Evolutionary conservation across 2,113 vertebrate genomes (phyloP).

Genomic region (Sapayoa aenigma): DNA sequence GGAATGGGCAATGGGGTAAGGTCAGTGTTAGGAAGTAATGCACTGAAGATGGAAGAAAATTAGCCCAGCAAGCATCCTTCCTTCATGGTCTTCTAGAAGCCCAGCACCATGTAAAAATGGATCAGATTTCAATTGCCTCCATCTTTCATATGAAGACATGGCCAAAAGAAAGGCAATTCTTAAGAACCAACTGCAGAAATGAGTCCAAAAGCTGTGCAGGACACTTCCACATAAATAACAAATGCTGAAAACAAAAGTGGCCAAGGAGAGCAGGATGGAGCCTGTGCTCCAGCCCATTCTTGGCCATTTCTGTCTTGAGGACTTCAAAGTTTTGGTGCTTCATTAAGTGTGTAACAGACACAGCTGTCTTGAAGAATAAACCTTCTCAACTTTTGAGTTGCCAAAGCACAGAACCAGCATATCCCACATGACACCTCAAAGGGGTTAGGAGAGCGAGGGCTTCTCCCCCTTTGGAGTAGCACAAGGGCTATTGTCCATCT

Average conservation of each 20-base stretch:
- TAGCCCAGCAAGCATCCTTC: neutral
- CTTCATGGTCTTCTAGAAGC: neutral
- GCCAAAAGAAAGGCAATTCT: neutral
- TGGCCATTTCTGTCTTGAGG: neutral
- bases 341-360: neutral
- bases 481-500: neutral
- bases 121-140: neutral
- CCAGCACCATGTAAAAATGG: neutral
- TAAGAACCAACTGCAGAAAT: neutral
- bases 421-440: neutral
- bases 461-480: neutral
- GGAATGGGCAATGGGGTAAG: slow-evolving; percentile 34
- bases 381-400: neutral
- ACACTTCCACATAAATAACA: neutral
- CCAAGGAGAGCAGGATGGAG: neutral
- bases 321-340: neutral
- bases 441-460: neutral
- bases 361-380: slow-evolving; percentile 14
- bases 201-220: neutral
- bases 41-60: slow-evolving; percentile 12
- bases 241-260: neutral
- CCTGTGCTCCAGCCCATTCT: neutral
- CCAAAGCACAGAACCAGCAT: slow-evolving; percentile 9
- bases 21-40: slow-evolving; percentile 44
- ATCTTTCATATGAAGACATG: neutral